Evolutionary conservation across 2,888 invertebrate species (phyloP).

Genomic region (Tryphoninae sp.): DNA sequence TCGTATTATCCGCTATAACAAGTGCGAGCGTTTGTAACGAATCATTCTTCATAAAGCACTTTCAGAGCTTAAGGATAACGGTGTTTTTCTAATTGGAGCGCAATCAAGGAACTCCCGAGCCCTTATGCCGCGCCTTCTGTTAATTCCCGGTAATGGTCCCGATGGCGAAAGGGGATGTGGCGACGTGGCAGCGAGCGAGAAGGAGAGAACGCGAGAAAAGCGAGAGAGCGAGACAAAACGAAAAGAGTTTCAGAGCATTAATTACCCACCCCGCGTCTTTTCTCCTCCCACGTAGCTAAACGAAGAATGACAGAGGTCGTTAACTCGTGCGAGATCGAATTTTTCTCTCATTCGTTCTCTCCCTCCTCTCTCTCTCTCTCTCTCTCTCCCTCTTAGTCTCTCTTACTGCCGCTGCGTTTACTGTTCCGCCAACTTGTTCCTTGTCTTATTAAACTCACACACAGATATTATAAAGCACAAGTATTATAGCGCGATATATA

Average conservation of each 20-base stretch:
- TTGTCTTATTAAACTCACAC: slow-evolving; percentile 50
- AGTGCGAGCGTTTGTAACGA: slow-evolving; percentile 60
- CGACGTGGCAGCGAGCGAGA: slow-evolving; percentile 20
- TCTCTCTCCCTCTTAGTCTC: not conserved
- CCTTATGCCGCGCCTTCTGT: slow-evolving; percentile 40
- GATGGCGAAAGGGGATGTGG: slow-evolving; percentile 35
- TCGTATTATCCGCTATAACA: slow-evolving; percentile 45
- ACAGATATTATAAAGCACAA: slow-evolving; percentile 45
- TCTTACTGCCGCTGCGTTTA: slow-evolving; percentile 31
- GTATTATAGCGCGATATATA: slow-evolving; percentile 3
- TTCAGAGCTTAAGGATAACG: slow-evolving; percentile 55
- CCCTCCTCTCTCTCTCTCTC: slow-evolving; percentile 43
- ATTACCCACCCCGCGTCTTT: slow-evolving; percentile 56
- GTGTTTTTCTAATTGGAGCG: slow-evolving; percentile 63
- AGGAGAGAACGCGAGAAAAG: slow-evolving; percentile 14
- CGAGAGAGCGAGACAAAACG: slow-evolving; percentile 6
- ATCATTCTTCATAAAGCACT: slow-evolving; percentile 58
- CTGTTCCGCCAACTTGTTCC: slow-evolving; percentile 55
- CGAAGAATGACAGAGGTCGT: slow-evolving; percentile 65
- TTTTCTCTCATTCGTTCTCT: slow-evolving; percentile 37
- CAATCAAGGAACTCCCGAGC: slow-evolving; percentile 55
- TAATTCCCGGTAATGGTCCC: slow-evolving; percentile 59
- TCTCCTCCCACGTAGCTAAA: slow-evolving; percentile 52
- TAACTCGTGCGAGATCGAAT: slow-evolving; percentile 63
- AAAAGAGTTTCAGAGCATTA: slow-evolving; percentile 54